A percentile compares a stretch with the other conserved stretches of the same genome.
These are phyloP conservation scores for Axinella damicornis DNA, from an alignment of 37 sponge, comb jelly and placozoan genomes.

Conservation along the genomic window DNA sequence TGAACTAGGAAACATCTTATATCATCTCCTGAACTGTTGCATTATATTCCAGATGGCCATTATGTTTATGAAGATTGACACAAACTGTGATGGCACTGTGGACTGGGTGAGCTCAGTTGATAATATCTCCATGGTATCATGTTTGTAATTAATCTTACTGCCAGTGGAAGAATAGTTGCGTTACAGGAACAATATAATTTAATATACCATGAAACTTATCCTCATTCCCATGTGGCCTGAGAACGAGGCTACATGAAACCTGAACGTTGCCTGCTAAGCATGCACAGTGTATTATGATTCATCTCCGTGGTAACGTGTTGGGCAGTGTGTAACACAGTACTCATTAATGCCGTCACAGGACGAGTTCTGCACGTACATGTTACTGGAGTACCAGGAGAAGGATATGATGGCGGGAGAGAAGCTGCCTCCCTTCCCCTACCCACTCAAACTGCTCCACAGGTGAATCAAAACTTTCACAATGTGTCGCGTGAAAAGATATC, in stretches of 20 bases:
- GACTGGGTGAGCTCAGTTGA: constrained; percentile 81
- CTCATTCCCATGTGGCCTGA: too few relatives aligned
- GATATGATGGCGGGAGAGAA: constrained; percentile 81
- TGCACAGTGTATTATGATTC: background rate
- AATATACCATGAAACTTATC: too few relatives aligned
- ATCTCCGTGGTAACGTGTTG: background rate
- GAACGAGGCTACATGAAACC: too few relatives aligned
- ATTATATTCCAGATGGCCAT: constrained; percentile 60
- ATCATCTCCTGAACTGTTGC: too few relatives aligned
- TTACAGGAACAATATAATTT: too few relatives aligned
- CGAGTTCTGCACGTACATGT: constrained; percentile 97
- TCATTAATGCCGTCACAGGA: constrained; percentile 45
- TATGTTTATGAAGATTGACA: constrained; percentile 97
- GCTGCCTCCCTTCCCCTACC: constrained; percentile 78
- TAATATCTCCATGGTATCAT: too few relatives aligned
- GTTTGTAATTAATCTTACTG: too few relatives aligned
- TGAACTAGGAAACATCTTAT: too few relatives aligned
- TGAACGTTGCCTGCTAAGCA: too few relatives aligned
- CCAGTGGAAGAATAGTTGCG: too few relatives aligned
- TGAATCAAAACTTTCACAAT: background rate
- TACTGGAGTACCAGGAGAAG: constrained; percentile 93
- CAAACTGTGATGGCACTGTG: constrained; percentile 88
- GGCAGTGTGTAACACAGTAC: background rate
- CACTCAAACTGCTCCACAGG: constrained; percentile 57
- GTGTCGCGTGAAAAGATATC: background rate